A percentile compares a stretch with the other conserved stretches of the same genome.
Conservation (phyloP, 1,140 invertebrate species). For the Calephelis virginiensis region DNA sequence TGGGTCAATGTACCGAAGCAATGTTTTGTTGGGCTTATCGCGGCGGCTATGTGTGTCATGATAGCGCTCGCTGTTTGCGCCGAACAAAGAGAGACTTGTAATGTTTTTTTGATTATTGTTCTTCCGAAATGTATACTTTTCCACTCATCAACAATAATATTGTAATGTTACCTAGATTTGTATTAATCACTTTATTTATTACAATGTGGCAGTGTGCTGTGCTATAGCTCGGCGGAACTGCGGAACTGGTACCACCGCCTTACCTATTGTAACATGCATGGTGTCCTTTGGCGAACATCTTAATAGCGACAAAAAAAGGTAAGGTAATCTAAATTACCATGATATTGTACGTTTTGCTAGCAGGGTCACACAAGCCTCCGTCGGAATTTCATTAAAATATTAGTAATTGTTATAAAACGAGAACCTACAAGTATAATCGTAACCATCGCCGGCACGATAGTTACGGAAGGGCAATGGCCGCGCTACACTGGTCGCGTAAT, state of each 20-base stretch:
- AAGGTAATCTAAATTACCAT: too few species aligned
- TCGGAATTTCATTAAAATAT: too few species aligned
- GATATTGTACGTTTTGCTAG: too few species aligned
- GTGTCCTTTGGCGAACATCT: too few species aligned
- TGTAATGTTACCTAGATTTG: not conserved
- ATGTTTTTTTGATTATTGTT: not conserved
- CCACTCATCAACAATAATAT: not conserved
- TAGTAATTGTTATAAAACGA: not conserved
- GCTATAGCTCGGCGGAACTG: too few species aligned
- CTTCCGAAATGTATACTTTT: not conserved
- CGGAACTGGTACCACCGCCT: too few species aligned
- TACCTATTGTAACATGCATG: too few species aligned
- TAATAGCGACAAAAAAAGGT: too few species aligned
- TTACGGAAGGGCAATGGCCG: slow-evolving; percentile 39
- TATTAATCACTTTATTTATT: too few species aligned
- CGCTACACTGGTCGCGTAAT: slow-evolving; percentile 26
- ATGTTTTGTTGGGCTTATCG: slow-evolving; percentile 74
- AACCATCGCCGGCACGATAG: slow-evolving; percentile 16
- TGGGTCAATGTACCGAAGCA: slow-evolving; percentile 74
- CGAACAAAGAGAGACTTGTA: slow-evolving; percentile 33
- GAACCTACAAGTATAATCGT: slow-evolving; percentile 8
- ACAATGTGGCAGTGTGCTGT: too few species aligned
- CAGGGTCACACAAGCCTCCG: too few species aligned
- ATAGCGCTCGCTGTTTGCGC: slow-evolving; percentile 45
- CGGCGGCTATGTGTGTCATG: slow-evolving; percentile 71